phyloP scores from a whole-genome alignment of 2,888 invertebrate species.

The Bombyx huttoni region DNA sequence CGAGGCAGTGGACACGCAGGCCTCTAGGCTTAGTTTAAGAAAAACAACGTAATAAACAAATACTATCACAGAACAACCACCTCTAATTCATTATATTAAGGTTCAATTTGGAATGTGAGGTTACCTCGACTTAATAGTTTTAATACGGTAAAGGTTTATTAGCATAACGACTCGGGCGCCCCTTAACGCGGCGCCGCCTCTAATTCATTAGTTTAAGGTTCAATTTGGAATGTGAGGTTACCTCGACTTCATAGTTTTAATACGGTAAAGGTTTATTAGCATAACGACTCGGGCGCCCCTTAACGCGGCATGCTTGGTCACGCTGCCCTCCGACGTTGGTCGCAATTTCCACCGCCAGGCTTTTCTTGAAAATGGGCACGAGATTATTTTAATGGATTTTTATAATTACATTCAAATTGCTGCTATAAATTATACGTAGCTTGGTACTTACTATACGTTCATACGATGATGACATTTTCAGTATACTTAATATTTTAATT shows the following conservation, averaged over 20 bases:
- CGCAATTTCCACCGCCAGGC: conserved; percentile 59
- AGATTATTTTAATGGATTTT: conserved; percentile 21
- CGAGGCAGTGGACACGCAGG: conserved; percentile 57
- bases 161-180: conserved; percentile 66
- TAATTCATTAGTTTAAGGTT: conserved; percentile 7
- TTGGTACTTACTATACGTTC: background rate
- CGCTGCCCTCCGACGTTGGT: conserved; percentile 61
- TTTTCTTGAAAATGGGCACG: conserved; percentile 51
- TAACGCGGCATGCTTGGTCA: conserved; percentile 71
- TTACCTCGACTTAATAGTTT: conserved; percentile 8
- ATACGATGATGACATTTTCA: background rate
- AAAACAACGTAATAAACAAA: conserved; percentile 14
- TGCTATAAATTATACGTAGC: background rate
- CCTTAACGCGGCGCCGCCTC: conserved; percentile 53
- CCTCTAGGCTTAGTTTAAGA: conserved; percentile 16
- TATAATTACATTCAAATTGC: conserved; percentile 12
- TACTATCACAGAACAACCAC: conserved; percentile 3
- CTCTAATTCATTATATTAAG: conserved; percentile 3
- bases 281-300: conserved; percentile 67
- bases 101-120: conserved; percentile 10
- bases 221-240: conserved; percentile 7
- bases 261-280: conserved; percentile 43
- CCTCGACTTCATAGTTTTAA: conserved; percentile 11
- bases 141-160: conserved; percentile 33
- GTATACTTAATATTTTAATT: background rate